Base-by-base conservation (phyloP, 2,797 vertebrate genomes). In the Acanthurus lineatus region DNA sequence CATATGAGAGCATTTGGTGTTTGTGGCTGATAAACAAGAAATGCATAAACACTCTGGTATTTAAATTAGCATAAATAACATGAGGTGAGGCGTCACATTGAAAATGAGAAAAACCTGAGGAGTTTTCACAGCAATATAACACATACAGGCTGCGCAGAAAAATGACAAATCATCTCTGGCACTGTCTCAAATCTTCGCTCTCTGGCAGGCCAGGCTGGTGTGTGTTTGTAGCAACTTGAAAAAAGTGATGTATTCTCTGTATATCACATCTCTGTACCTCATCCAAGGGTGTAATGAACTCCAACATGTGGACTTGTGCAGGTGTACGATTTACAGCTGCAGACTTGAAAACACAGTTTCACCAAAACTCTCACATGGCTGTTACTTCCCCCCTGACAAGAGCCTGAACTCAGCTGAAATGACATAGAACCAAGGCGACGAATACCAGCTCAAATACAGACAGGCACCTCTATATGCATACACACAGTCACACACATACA, bases 381-480 rank as follows among this genome's bases (percentile, higher is more conserved):
- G 76, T 54, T 70, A 64, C 61, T 77, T 70, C 76, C 47, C 25
- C 51, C 1, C 28, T 32, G 42, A 71, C 56, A 54, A 67, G 9
- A 28, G 48, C 42, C 25, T 17, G 10, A 78, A 38, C 51, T 69
- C 60, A 71, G 70, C 62, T 73, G 52, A 64, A 70, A 64, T 80
- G 28, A 86, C 67, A 75, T 53, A 20, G 22, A 35, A 59, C 68
- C 61, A 51, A 51, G 66, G 76, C 80, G 87, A 80, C 40, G 71
- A 85, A 84, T 78, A 44, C 16, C 75, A 60, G 25, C 61, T 77
- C 63, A 66, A 17, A 79, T 49, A 70, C 22, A 20, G 52, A 59
- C 5, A 22, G 47, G 83, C 65, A 56, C 12, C 47, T 63, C 9
- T 20, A 25, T n/a, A 47, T 32, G 11, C 19, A 76, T 19, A 53